phyloP scores from a whole-genome alignment of 2,888 invertebrate genomes.

The Beris chalybata region DNA sequence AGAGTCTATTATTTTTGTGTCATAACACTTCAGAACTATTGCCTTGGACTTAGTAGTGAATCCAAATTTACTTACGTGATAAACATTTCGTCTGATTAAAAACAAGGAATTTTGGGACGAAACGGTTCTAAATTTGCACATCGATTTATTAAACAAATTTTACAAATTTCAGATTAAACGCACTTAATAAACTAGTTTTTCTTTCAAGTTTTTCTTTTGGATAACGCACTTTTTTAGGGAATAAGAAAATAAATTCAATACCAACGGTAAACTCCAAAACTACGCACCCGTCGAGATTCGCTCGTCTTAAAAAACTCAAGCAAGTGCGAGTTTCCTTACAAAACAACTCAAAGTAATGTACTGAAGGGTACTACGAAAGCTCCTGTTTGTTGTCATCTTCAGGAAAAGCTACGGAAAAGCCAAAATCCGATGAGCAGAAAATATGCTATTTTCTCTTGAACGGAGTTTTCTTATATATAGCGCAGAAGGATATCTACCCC shows the following conservation, averaged over 20 bases:
- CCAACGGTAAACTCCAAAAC: too few species aligned
- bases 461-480: constrained; percentile 1
- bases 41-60: too few species aligned
- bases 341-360: too few species aligned
- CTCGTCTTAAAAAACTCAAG: too few species aligned
- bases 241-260: too few species aligned
- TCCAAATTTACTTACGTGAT: constrained; percentile 19
- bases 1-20: too few species aligned
- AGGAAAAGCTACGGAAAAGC: constrained; percentile 19
- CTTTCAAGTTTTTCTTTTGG: too few species aligned
- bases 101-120: background rate
- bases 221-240: too few species aligned
- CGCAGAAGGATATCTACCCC: too few species aligned
- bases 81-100: constrained; percentile 7
- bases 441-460: constrained; percentile 27
- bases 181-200: background rate
- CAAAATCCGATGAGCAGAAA: constrained; percentile 21
- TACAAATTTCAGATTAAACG: background rate
- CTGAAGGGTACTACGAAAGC: constrained; percentile 14
- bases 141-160: constrained; percentile 6
- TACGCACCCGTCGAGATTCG: too few species aligned
- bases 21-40: too few species aligned
- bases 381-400: constrained; percentile 32
- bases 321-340: too few species aligned
- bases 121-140: constrained; percentile 9